phyloP scores from a whole-genome alignment of 2,888 invertebrate species.

The Cyaniris semiargus region DNA sequence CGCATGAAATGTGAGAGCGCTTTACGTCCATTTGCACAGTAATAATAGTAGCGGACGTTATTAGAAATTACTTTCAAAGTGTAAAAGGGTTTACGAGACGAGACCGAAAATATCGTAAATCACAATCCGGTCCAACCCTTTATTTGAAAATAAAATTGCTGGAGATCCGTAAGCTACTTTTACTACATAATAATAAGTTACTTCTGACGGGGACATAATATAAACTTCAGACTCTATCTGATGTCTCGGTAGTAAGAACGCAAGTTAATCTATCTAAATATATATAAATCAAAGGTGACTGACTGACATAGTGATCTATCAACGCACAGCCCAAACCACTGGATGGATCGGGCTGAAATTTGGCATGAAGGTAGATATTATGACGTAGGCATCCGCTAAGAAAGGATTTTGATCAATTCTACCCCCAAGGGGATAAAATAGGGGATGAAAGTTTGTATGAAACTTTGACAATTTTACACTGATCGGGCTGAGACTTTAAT shows the following conservation, averaged over 20 bases:
- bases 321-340: no score
- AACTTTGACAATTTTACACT: no score
- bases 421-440: no score
- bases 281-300: no score
- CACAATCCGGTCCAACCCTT: not conserved
- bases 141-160: conserved; percentile 7
- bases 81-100: conserved; percentile 37
- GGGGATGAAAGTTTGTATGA: no score
- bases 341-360: no score
- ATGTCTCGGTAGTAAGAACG: not conserved
- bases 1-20: conserved; percentile 44
- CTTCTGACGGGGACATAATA: not conserved
- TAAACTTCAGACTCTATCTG: not conserved
- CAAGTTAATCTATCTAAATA: no score
- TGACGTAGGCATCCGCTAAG: no score
- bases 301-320: no score
- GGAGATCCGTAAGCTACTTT: conserved; percentile 1
- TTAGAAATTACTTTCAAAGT: conserved; percentile 43
- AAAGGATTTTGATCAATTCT: no score
- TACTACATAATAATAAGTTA: conserved; percentile 1
- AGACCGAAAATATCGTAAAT: conserved; percentile 6
- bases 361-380: no score
- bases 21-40: conserved; percentile 43
- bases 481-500: no score
- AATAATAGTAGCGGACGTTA: conserved; percentile 41